Evolutionary conservation across 2,888 invertebrate genomes (phyloP).

Genomic region (Drosophila niveifrons): DNA sequence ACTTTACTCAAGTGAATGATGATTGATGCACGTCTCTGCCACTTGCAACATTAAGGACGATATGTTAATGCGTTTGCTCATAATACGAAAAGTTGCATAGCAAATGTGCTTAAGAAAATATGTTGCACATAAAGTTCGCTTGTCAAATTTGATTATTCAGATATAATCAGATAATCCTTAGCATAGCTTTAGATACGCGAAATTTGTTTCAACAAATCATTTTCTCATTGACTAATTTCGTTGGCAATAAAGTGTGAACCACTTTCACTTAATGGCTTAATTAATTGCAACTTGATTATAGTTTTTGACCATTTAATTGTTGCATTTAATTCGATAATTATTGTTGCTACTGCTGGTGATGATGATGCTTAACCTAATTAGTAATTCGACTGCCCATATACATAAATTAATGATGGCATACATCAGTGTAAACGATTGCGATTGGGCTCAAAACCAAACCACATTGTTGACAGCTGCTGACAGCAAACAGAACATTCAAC

Average conservation of each 20-base stretch:
- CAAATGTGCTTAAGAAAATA: neutral
- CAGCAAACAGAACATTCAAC: conserved; percentile 19
- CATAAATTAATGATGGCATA: conserved; percentile 48
- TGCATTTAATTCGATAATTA: conserved; percentile 45
- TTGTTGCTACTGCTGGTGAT: conserved; percentile 9
- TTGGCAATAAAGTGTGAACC: neutral
- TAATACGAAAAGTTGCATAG: neutral
- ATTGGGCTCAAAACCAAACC: conserved; percentile 43
- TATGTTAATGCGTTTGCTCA: conserved; percentile 9
- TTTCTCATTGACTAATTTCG: neutral
- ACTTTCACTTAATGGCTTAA: conserved; percentile 20
- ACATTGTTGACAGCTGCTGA: conserved; percentile 59
- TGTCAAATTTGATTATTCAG: neutral
- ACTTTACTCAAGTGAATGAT: conserved; percentile 10
- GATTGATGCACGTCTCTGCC: conserved; percentile 31
- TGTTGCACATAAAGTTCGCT: too few relatives aligned
- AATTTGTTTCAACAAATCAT: neutral
- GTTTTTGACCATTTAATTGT: conserved; percentile 36
- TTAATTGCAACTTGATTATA: conserved; percentile 38
- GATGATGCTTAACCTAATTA: conserved; percentile 28
- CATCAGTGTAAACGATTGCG: conserved; percentile 27
- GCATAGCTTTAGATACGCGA: too few relatives aligned
- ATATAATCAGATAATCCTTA: too few relatives aligned
- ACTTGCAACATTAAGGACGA: conserved; percentile 2
- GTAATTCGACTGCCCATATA: conserved; percentile 24